Evolutionary conservation across 2,797 vertebrate species (phyloP).

Genomic region (Orestias chungarensis): DNA sequence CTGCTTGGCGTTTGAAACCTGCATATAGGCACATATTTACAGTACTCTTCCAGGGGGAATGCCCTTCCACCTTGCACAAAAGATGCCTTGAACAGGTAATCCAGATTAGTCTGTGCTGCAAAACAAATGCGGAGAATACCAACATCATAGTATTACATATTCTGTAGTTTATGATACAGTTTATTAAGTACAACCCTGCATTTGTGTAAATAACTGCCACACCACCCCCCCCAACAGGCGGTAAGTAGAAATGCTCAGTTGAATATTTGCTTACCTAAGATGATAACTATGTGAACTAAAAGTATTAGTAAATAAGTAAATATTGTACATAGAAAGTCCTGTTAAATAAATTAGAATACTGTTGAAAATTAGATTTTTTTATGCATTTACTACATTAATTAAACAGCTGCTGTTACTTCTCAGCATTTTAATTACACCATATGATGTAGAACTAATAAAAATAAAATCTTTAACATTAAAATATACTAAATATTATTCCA

Average conservation of each 20-base stretch:
- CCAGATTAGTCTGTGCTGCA: constrained; percentile 62
- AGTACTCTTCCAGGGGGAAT: constrained; percentile 38
- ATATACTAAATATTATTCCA: not conserved
- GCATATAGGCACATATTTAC: constrained; percentile 38
- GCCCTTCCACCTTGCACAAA: constrained; percentile 27
- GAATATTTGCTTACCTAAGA: constrained; percentile 1
- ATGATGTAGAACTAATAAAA: not conserved
- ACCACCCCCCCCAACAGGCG: constrained; percentile 7
- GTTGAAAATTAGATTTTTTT: no score
- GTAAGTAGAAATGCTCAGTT: not conserved
- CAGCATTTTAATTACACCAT: not conserved
- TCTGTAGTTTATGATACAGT: constrained; percentile 15
- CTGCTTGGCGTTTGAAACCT: constrained; percentile 39
- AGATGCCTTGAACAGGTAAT: constrained; percentile 59
- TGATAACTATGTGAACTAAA: not conserved
- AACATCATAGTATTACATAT: constrained; percentile 32
- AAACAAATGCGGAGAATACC: constrained; percentile 36
- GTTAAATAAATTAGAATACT: not conserved
- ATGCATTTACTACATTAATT: not conserved
- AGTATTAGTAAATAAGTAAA: not conserved
- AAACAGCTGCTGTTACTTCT: no score
- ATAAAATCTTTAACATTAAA: not conserved
- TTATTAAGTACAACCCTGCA: constrained; percentile 13
- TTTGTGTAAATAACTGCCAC: constrained; percentile 29
- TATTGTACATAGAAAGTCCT: not conserved